These are phyloP conservation scores for Hypselothyrea guttata DNA, from an alignment of 2,888 invertebrate genomes.

Conservation along the genomic window DNA sequence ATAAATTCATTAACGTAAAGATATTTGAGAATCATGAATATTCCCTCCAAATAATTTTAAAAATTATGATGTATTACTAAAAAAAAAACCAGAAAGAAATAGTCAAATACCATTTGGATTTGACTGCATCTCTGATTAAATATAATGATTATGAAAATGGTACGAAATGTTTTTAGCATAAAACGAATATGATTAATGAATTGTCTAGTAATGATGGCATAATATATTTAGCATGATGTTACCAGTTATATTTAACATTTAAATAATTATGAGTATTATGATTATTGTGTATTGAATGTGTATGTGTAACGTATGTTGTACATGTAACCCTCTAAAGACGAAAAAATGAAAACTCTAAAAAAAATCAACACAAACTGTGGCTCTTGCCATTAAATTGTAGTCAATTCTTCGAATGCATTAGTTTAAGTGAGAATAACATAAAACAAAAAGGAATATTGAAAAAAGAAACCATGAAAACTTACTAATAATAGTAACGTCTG, in stretches of 20 bases:
- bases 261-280: slow-evolving; percentile 73
- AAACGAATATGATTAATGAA: slow-evolving; percentile 10
- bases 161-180: slow-evolving; percentile 50
- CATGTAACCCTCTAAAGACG: slow-evolving; percentile 44
- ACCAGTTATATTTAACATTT: slow-evolving; percentile 66
- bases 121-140: slow-evolving; percentile 54
- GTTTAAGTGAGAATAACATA: slow-evolving; percentile 46
- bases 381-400: slow-evolving; percentile 76
- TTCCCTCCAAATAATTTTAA: slow-evolving; percentile 82
- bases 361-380: slow-evolving; percentile 47
- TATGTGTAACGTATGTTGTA: slow-evolving; percentile 73
- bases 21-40: slow-evolving; percentile 78
- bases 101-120: slow-evolving; percentile 45
- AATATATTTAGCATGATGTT: slow-evolving; percentile 71
- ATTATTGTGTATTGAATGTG: slow-evolving; percentile 74
- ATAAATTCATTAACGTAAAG: slow-evolving; percentile 51
- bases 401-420: slow-evolving; percentile 71
- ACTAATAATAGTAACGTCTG: slow-evolving; percentile 24
- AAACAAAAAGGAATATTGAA: slow-evolving; percentile 11
- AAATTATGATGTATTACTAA: slow-evolving; percentile 77
- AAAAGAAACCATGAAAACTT: slow-evolving; percentile 21
- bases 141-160: slow-evolving; percentile 55
- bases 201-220: slow-evolving; percentile 45
- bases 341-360: background rate
- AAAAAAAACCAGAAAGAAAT: slow-evolving; percentile 35